Conservation (phyloP, 2,113 vertebrate genomes). For the Narcine bancroftii region DNA sequence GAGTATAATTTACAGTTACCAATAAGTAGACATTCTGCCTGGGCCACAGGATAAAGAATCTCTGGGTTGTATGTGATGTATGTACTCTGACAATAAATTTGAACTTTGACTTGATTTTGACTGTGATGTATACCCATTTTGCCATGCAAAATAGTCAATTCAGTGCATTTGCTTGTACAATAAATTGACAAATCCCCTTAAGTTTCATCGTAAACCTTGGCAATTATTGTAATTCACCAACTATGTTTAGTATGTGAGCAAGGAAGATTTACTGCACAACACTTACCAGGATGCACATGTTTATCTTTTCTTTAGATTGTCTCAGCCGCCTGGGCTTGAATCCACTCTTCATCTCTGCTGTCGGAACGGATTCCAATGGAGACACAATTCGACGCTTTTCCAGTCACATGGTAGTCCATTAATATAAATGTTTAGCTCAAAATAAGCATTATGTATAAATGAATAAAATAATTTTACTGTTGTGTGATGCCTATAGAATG, state of each 20-base stretch:
- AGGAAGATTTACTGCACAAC: neutral
- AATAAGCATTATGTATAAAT: neutral
- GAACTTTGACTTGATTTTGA: too few relatives aligned
- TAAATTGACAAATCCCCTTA: neutral
- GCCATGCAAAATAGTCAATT: neutral
- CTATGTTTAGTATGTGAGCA: neutral
- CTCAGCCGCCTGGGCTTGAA: slow-evolving; percentile 66
- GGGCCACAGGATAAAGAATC: too few relatives aligned
- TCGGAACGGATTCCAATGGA: slow-evolving; percentile 68
- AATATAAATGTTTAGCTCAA: neutral
- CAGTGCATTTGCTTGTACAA: neutral
- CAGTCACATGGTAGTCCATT: slow-evolving; percentile 69
- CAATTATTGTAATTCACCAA: neutral
- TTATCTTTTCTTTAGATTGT: slow-evolving; percentile 58
- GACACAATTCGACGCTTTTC: slow-evolving; percentile 64
- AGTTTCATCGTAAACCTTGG: neutral
- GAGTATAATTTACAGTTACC: too few relatives aligned
- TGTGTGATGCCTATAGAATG: neutral
- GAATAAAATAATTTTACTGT: neutral
- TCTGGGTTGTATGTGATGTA: too few relatives aligned
- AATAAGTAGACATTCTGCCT: too few relatives aligned
- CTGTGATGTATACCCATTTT: neutral
- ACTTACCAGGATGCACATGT: neutral
- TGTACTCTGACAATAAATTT: too few relatives aligned
- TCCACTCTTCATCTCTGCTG: slow-evolving; percentile 70